Evolutionary conservation across 2,888 invertebrate species (phyloP), one percentile per base, ranked within the genome.

Genomic region (Heteromurus nitidus): DNA sequence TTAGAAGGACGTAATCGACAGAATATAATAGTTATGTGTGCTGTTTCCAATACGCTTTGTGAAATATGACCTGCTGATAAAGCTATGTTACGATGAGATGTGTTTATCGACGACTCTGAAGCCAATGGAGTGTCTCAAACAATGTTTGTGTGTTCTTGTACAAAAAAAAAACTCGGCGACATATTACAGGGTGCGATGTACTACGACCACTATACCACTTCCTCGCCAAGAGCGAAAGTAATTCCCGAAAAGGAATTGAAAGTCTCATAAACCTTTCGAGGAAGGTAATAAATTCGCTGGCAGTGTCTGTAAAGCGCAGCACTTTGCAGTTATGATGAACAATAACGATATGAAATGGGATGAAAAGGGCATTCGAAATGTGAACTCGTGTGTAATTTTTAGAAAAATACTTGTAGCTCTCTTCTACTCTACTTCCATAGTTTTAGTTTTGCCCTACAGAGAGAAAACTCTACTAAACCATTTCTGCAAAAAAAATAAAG

Each of bases 261-360:
- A 80, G 73, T 73, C 73, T 73, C 80, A 67, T 80, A 80, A 80
- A 80, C 80, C 80, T 80, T 80, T 73, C 80, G 16, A 58, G 73
- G 68, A 60, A 60, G 65, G 80, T 73, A 80, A 80, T 80, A 80
- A 80, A 80, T 80, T 73, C 22, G 47, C 26, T 13, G 13, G 55
- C 42, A 65, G 60, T 60, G 67, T 60, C 55, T 60, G 31, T 73
- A 67, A 67, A 73, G 44, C 58, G 22, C 22, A 44, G 42, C 42
- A 73, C 55, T 80, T 73, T 73, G 73, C 30, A 67, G 60, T 80
- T 80, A 73, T 80, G 72, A 80, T 80, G 80, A 80, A 73, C 72
- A 80, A 80, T 73, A 80, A 79, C 70, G 76, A 68, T 58, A 68
- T 76, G 55, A 58, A 75, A 42, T 55, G 65, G 55, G 58, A 60